These are phyloP conservation scores for Mactromeris polynyma DNA, from an alignment of 2,888 invertebrate species.

Conservation along the genomic window DNA sequence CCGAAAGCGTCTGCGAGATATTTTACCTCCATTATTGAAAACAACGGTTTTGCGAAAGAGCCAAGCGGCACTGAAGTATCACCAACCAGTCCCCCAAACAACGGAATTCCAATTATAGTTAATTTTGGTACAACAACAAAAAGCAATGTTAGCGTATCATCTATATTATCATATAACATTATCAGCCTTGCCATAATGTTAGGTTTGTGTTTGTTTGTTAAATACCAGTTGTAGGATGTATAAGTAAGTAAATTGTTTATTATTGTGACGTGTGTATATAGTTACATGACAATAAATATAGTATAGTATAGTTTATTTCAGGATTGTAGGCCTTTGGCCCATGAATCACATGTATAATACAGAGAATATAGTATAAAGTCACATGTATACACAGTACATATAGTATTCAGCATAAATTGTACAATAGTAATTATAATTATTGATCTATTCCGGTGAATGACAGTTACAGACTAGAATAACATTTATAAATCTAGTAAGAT, in stretches of 20 bases:
- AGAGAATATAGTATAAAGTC: neutral
- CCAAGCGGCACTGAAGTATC: neutral
- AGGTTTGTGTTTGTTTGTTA: neutral
- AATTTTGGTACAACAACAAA: neutral
- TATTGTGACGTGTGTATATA: neutral
- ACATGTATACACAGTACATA: too few species aligned
- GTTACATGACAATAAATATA: neutral
- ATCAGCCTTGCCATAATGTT: neutral
- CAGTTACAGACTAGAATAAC: too few species aligned
- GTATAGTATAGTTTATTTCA: neutral
- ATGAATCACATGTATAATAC: neutral
- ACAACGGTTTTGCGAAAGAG: conserved; percentile 44
- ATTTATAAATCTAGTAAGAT: too few species aligned
- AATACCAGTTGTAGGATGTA: neutral
- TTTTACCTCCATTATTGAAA: conserved; percentile 65
- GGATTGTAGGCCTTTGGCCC: neutral
- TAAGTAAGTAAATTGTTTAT: too few species aligned
- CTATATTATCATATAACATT: neutral
- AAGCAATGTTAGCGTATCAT: neutral
- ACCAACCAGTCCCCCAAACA: neutral
- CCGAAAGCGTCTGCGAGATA: conserved; percentile 89
- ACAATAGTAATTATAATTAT: too few species aligned
- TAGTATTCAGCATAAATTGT: too few species aligned
- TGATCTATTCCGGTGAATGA: too few species aligned
- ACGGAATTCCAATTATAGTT: neutral